Conservation (phyloP, 2,797 vertebrate genomes). For the Furcifer pardalis region DNA sequence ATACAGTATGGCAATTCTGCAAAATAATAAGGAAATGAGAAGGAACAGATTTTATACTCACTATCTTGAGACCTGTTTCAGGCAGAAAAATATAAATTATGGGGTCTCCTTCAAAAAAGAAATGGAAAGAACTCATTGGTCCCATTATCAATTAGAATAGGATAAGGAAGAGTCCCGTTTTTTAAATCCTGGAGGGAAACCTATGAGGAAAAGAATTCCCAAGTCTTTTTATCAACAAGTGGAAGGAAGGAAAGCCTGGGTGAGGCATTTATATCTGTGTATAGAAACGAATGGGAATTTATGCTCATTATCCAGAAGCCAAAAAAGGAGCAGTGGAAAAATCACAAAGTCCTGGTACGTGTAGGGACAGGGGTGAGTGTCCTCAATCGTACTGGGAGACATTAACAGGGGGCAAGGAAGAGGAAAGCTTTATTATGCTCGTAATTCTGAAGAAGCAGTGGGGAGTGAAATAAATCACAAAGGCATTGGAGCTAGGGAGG, state of each 20-base stretch:
- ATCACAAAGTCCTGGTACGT: too few species aligned
- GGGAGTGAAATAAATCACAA: too few species aligned
- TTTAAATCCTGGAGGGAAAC: neutral
- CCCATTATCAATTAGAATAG: neutral
- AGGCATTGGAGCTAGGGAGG: too few species aligned
- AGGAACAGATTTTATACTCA: neutral
- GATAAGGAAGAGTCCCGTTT: neutral
- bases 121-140: neutral
- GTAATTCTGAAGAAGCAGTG: too few species aligned
- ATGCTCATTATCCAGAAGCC: too few species aligned
- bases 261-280: too few species aligned
- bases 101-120: neutral
- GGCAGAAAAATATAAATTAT: neutral
- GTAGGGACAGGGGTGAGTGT: too few species aligned
- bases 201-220: neutral
- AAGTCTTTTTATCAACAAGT: neutral
- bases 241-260: neutral
- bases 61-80: neutral
- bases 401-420: too few species aligned
- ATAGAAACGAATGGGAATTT: neutral
- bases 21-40: neutral
- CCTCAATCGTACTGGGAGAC: too few species aligned
- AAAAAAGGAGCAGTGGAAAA: too few species aligned
- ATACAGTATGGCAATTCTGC: neutral
- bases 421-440: too few species aligned